Base-by-base conservation (phyloP, 1,140 invertebrate species). In the Telenomus remus region DNA sequence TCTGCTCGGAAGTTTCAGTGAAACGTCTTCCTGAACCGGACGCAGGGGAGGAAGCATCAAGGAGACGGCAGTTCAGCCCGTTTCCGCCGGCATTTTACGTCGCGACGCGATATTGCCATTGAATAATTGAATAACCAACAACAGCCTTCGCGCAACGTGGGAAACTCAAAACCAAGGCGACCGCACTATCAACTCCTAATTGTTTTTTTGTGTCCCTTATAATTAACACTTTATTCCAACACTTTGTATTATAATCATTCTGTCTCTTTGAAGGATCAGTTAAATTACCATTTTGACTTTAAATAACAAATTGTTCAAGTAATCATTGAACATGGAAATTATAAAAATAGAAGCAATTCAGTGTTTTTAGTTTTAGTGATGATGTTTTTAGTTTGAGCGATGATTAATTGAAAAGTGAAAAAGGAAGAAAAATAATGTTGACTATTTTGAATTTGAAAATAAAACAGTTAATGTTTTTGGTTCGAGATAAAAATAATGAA, bases 1-100 rank as follows among this genome's bases (percentile, higher is more conserved):
- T 84, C 81, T 82, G 81, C 68, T 76, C 73, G 69, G 64, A 77
- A 59, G 63, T 71, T 43, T 35, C 50, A 27, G 46, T 37, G 57
- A 63, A 42, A 46, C 51, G n/a, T 44, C n/a, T 44, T 35, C 16
- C 42, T 42, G 34, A 71, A 56, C 46, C 16, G 44, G 10, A 69
- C n/a, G 11, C 59, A 46, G 42, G 37, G 4, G 19, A 39, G 1
- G 9, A 39, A n/a, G 9, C 9, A 39, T 10, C 9, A 39, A 44
- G n/a, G 13, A 44, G 13, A 39, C 59, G 43, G 48, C 34, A 51
- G 49, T 51, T 61, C 42, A 50, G 50, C 56, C 51, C 60, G 63
- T 69, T 77, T 77, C 75, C 75, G 75, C 68, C 71, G 64, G 57
- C 71, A 74, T 74, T n/a, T 19, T 10, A 57, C 61, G 71, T 68